Evolutionary conservation across 2,797 vertebrate species (phyloP).

Genomic region (Coranthus polyacanthus): DNA sequence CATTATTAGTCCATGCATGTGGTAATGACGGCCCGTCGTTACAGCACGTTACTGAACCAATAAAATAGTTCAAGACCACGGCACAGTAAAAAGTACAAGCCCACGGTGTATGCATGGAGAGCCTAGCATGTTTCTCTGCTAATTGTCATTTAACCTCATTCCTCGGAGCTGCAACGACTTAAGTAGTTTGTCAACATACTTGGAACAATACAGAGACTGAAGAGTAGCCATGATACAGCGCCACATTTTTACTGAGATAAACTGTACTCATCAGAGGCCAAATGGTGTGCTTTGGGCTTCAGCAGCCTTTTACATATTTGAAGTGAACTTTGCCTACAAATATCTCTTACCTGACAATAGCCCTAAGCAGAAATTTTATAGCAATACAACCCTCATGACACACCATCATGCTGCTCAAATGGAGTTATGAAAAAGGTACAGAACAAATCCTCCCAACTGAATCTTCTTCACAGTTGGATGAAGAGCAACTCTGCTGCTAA

Average conservation of each 20-base stretch:
- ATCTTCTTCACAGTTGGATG: slow-evolving; percentile 7
- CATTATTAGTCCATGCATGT: too few relatives aligned
- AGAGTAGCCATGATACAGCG: not conserved
- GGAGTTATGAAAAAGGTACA: not conserved
- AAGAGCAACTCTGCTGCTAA: not conserved
- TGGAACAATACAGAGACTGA: not conserved
- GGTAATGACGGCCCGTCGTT: too few relatives aligned
- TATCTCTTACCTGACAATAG: slow-evolving; percentile 21
- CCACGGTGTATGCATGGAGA: not conserved
- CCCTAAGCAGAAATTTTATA: slow-evolving; percentile 20
- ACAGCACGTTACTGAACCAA: not conserved
- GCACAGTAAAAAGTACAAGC: not conserved
- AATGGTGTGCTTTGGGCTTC: slow-evolving; percentile 2
- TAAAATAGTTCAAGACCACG: slow-evolving; percentile 2
- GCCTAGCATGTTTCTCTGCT: not conserved
- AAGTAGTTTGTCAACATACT: slow-evolving; percentile 15
- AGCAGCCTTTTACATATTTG: slow-evolving; percentile 15
- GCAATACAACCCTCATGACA: slow-evolving; percentile 12
- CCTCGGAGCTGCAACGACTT: not conserved
- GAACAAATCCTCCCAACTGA: slow-evolving; percentile 2
- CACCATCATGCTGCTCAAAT: not conserved
- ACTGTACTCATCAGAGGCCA: not conserved
- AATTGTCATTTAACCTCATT: not conserved
- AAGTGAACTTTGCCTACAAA: slow-evolving; percentile 12
- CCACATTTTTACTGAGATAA: not conserved